Evolutionary conservation across 64 coral and sea anemone species (phyloP).

Genomic region (Montipora efflorescens): DNA sequence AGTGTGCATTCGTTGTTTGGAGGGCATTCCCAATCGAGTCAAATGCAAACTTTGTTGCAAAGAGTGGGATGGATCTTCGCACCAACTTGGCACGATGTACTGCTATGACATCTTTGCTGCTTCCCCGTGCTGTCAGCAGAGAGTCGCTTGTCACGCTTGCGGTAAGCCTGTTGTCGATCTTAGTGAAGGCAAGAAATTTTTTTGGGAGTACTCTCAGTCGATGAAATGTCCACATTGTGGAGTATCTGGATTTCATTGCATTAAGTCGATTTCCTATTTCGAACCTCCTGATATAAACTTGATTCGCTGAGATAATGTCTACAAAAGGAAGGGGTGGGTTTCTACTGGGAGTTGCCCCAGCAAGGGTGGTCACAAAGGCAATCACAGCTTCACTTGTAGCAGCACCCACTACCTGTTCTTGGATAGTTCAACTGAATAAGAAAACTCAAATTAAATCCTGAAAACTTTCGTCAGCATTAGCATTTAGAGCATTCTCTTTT

Average conservation of each 20-base stretch:
- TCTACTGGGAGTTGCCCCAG: background rate
- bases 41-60: conserved; percentile 95
- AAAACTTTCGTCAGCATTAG: too few species aligned
- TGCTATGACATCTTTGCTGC: conserved; percentile 99
- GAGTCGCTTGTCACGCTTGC: conserved; percentile 90
- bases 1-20: conserved; percentile 94
- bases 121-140: conserved; percentile 90
- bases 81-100: conserved; percentile 95
- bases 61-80: conserved; percentile 94
- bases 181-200: conserved; percentile 74
- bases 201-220: conserved; percentile 92
- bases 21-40: conserved; percentile 91
- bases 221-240: conserved; percentile 96
- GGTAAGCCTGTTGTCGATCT: conserved; percentile 89
- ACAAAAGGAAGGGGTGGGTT: background rate
- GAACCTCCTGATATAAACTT: background rate
- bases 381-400: too few species aligned
- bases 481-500: background rate
- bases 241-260: conserved; percentile 93
- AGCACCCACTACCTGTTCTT: too few species aligned
- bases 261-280: conserved; percentile 80
- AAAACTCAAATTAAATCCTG: too few species aligned
- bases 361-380: background rate
- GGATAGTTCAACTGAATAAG: too few species aligned
- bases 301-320: background rate